Percentiles rank a stretch among this genome's conserved stretches.
phyloP scores from a whole-genome alignment of 2,113 vertebrate genomes.

The Archocentrus centrarchus region DNA sequence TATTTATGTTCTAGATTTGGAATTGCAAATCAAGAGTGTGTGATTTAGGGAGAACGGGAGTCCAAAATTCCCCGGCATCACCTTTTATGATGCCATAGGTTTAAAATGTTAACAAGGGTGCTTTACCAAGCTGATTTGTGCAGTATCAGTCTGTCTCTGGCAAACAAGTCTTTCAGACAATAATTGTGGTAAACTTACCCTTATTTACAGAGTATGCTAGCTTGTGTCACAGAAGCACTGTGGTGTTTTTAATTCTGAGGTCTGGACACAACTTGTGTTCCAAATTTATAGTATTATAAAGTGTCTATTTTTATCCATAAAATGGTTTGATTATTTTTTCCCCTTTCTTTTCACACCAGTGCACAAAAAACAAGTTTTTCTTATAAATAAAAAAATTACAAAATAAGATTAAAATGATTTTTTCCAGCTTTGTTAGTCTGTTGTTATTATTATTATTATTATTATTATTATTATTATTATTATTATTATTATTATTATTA shows the following conservation, averaged over 20 bases:
- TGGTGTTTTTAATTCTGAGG: constrained; percentile 3
- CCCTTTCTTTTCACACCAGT: not conserved
- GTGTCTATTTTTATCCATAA: not conserved
- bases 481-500: too few species aligned
- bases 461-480: not conserved
- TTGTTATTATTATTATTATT: not conserved
- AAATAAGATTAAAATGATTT: not conserved
- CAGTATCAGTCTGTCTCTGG: constrained; percentile 63
- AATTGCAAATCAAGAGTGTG: constrained; percentile 79
- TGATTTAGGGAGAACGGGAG: constrained; percentile 66
- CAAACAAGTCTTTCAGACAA: constrained; percentile 43
- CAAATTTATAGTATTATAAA: too few species aligned
- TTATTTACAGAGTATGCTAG: constrained; percentile 45
- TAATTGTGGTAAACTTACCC: constrained; percentile 43
- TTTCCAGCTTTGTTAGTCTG: too few species aligned
- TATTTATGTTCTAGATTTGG: constrained; percentile 81
- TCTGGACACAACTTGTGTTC: constrained; percentile 24
- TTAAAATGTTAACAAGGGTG: constrained; percentile 84
- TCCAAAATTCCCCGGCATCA: constrained; percentile 72
- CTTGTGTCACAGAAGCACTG: not conserved
- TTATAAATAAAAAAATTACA: not conserved
- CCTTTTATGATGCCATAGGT: constrained; percentile 76
- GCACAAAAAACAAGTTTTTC: not conserved
- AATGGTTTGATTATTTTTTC: not conserved
- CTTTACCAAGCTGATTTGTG: constrained; percentile 78